These are phyloP conservation scores for Bambusicola thoracicus DNA, from an alignment of 2,113 vertebrate species.

Conservation along the genomic window DNA sequence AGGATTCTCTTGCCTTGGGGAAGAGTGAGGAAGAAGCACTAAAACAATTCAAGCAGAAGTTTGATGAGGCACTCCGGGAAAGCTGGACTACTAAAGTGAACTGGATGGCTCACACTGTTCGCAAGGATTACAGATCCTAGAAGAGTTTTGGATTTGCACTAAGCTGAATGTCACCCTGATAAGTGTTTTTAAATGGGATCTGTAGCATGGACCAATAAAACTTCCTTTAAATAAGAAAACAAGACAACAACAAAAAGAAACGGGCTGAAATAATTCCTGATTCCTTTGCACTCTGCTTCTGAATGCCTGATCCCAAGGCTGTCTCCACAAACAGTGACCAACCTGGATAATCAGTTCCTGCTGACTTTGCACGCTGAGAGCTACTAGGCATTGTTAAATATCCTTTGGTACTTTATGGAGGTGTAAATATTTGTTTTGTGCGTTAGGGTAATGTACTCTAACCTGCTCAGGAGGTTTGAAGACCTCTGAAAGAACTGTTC, in stretches of 20 bases:
- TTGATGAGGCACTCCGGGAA: slow-evolving; percentile 96
- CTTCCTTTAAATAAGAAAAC: slow-evolving; percentile 15
- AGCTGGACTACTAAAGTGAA: slow-evolving; percentile 99
- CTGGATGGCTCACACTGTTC: slow-evolving; percentile 99
- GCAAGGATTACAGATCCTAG: slow-evolving; percentile 96
- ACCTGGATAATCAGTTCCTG: slow-evolving; percentile 80
- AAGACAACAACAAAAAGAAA: neutral
- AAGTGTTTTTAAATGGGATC: slow-evolving; percentile 64
- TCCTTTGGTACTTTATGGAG: slow-evolving; percentile 78
- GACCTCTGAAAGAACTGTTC: slow-evolving; percentile 25
- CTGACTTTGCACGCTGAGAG: slow-evolving; percentile 83
- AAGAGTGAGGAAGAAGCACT: slow-evolving; percentile 97
- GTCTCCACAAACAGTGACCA: slow-evolving; percentile 57
- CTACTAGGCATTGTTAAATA: slow-evolving; percentile 73
- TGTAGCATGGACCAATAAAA: slow-evolving; percentile 45
- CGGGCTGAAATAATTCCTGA: slow-evolving; percentile 42
- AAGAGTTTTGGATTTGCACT: slow-evolving; percentile 73
- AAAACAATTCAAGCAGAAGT: slow-evolving; percentile 98
- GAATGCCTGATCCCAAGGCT: slow-evolving; percentile 72
- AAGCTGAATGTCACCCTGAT: slow-evolving; percentile 69
- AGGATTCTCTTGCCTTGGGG: slow-evolving; percentile 96
- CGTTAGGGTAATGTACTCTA: slow-evolving; percentile 69
- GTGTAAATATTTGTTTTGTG: slow-evolving; percentile 79
- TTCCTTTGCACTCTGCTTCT: slow-evolving; percentile 74
- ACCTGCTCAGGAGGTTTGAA: slow-evolving; percentile 33